A percentile compares a stretch with the other conserved stretches of the same genome.
Evolutionary conservation across 2,888 invertebrate genomes (phyloP).

Genomic region (Ecliptopera silaceata): DNA sequence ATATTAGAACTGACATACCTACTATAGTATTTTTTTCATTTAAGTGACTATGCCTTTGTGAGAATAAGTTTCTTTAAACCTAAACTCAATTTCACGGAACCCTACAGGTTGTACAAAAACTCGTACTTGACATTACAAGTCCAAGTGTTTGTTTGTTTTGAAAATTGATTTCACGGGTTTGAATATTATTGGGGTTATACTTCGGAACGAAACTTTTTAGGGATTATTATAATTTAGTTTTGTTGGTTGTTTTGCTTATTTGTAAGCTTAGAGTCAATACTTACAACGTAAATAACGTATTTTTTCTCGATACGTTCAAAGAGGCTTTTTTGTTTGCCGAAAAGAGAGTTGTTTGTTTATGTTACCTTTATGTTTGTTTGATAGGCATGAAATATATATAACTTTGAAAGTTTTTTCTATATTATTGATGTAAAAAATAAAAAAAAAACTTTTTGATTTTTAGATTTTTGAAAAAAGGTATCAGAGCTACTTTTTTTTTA

Average conservation of each 20-base stretch:
- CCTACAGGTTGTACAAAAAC: not conserved
- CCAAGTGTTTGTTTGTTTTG: constrained; percentile 40
- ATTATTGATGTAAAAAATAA: too few species aligned
- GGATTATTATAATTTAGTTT: constrained; percentile 22
- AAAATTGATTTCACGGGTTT: constrained; percentile 43
- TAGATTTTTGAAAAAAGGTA: too few species aligned
- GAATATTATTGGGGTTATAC: constrained; percentile 10
- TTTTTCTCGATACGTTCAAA: constrained; percentile 7
- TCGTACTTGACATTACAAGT: constrained; percentile 4
- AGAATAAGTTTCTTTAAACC: too few species aligned
- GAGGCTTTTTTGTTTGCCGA: not conserved
- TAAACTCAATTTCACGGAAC: constrained; percentile 34
- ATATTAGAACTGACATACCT: too few species aligned
- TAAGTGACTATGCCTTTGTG: too few species aligned
- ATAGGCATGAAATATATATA: not conserved
- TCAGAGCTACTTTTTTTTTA: too few species aligned
- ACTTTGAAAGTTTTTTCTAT: too few species aligned
- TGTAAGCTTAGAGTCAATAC: constrained; percentile 1
- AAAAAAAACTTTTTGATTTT: too few species aligned
- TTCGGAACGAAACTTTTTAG: constrained; percentile 23
- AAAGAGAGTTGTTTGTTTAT: constrained; percentile 1
- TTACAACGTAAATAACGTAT: not conserved
- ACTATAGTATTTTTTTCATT: too few species aligned
- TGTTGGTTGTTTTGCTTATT: constrained; percentile 10
- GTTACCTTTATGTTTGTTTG: not conserved